Evolutionary conservation across 2,113 vertebrate genomes (phyloP).

Genomic region (Aldabrachelys gigantea): DNA sequence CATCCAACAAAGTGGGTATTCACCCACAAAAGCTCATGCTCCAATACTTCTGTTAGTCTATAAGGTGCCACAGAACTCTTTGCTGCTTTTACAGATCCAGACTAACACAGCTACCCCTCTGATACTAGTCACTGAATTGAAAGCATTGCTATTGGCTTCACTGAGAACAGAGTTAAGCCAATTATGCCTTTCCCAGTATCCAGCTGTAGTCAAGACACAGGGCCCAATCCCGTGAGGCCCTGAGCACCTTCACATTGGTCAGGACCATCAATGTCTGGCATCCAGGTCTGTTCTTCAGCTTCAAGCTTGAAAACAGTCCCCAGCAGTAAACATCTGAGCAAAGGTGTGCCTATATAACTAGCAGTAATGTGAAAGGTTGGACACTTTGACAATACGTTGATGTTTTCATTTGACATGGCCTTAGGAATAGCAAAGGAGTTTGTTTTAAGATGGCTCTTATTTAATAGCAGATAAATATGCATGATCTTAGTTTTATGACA

Average conservation of each 20-base stretch:
- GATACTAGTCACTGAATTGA: background rate
- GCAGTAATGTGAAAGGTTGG: background rate
- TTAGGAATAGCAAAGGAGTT: background rate
- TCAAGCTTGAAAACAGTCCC: background rate
- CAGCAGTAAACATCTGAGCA: background rate
- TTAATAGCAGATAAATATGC: background rate
- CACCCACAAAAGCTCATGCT: no score
- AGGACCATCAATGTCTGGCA: background rate
- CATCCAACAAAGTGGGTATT: no score
- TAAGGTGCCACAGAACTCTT: no score
- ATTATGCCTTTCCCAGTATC: background rate
- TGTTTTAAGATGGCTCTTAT: background rate
- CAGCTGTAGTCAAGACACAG: background rate
- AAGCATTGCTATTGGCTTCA: background rate
- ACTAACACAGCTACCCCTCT: no score
- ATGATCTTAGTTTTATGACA: background rate
- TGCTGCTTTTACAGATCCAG: no score
- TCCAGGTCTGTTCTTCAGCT: background rate
- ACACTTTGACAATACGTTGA: background rate
- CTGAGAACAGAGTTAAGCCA: background rate
- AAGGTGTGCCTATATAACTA: background rate
- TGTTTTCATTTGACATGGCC: background rate
- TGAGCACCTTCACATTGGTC: rapidly evolving
- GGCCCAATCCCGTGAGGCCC: background rate
- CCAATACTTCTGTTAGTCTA: no score